These are phyloP conservation scores for Calephelis virginiensis DNA, from an alignment of 1,140 invertebrate species.

Conservation along the genomic window DNA sequence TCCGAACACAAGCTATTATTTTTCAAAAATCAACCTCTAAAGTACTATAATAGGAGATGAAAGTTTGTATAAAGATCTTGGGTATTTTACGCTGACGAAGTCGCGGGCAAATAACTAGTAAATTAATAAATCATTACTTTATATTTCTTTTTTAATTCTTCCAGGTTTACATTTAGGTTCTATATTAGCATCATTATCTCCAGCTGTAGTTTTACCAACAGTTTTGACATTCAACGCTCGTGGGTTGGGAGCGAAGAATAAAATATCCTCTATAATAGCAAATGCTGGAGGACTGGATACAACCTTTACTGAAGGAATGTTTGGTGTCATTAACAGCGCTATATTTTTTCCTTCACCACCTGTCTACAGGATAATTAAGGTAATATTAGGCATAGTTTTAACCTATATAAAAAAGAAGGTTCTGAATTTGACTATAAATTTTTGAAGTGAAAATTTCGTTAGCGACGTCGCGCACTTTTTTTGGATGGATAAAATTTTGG, in stretches of 20 bases:
- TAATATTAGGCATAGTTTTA: slow-evolving; percentile 29
- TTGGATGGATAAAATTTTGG: too few relatives aligned
- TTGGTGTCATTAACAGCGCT: slow-evolving; percentile 91
- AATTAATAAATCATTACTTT: too few relatives aligned
- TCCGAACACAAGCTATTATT: too few relatives aligned
- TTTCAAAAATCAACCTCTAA: too few relatives aligned
- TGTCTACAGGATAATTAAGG: slow-evolving; percentile 74
- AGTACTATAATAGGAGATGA: too few relatives aligned
- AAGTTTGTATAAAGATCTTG: too few relatives aligned
- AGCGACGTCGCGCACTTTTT: too few relatives aligned
- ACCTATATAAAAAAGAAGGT: too few relatives aligned
- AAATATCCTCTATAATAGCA: slow-evolving; percentile 95
- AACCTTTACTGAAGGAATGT: slow-evolving; percentile 94
- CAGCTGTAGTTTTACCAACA: slow-evolving; percentile 95
- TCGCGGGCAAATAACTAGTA: too few relatives aligned
- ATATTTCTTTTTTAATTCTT: slow-evolving; percentile 1
- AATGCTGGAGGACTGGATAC: slow-evolving; percentile 91
- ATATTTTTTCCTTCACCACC: slow-evolving; percentile 87
- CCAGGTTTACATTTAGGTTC: slow-evolving; percentile 87
- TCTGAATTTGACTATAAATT: too few relatives aligned
- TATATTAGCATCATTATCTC: slow-evolving; percentile 93
- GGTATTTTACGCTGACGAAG: too few relatives aligned
- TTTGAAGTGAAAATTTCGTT: too few relatives aligned
- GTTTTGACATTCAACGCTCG: slow-evolving; percentile 88
- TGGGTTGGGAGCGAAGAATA: slow-evolving; percentile 93